Evolutionary conservation across 2,797 vertebrate genomes (phyloP).

Genomic region (Hapalemur alaotrensis): DNA sequence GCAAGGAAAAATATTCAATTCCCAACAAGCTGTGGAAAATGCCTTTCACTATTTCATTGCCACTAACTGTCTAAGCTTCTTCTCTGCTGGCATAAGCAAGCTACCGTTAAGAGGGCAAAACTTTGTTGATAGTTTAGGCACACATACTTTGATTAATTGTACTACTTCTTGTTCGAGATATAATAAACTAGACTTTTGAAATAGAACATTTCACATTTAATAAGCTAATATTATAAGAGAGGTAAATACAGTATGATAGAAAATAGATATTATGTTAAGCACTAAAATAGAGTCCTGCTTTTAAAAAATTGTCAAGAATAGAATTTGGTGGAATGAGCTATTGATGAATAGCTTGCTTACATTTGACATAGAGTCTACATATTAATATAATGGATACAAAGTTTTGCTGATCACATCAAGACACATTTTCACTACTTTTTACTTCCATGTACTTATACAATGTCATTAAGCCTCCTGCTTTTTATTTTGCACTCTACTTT

Average conservation of each 20-base stretch:
- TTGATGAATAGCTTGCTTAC: conserved; percentile 28
- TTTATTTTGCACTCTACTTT: conserved; percentile 70
- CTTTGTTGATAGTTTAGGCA: too few species aligned
- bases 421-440: conserved; percentile 61
- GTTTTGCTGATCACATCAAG: conserved; percentile 31
- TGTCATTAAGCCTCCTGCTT: conserved; percentile 53
- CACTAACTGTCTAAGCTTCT: too few species aligned
- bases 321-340: not conserved
- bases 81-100: too few species aligned
- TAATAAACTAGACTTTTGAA: too few species aligned
- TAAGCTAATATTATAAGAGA: not conserved
- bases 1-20: too few species aligned
- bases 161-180: too few species aligned
- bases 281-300: not conserved
- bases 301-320: conserved; percentile 22
- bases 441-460: conserved; percentile 57
- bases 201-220: too few species aligned
- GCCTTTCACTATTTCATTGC: too few species aligned
- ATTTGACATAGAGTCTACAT: conserved; percentile 29
- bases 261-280: not conserved
- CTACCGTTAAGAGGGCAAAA: too few species aligned
- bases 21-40: too few species aligned
- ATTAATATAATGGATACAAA: conserved; percentile 54
- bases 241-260: not conserved
- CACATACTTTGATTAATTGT: too few species aligned